Evolutionary conservation across 2,797 vertebrate species (phyloP), one percentile per base, ranked within the genome.

Genomic region (Diplodus sargus): DNA sequence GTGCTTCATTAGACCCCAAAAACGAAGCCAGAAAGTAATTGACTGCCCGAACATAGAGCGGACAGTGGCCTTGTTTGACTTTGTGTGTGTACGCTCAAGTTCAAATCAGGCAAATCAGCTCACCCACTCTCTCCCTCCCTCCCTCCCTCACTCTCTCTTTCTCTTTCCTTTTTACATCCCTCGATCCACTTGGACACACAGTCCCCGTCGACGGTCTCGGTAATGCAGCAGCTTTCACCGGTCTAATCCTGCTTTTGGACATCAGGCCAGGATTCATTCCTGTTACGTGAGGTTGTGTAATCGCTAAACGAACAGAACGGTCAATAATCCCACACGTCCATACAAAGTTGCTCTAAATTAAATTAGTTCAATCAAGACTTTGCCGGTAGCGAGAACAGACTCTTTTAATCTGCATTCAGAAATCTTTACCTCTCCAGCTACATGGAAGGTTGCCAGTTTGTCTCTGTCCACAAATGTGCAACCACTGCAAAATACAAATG

Each of bases 191-290:
- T 69, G 70, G 83, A 76, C 78, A 59, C 71, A 3, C 52, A 68
- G 68, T 79, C 74, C 39, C 73, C 65, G 66, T 69, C 63, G 28
- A 39, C 59, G 71, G 69, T 56, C 63, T 65, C 58, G 45, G 18
- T 42, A 5, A 59, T 69, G 48, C 56, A 53, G 71, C 56, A 2
- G 71, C 80, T 87, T 88, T 85, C 66, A 59, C 66, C 23, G 0
- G 64, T 59, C 69, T 89, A 87, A 88, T 90, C 84, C 82, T 79
- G 80, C 71, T 82, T 61, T 81, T 17, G 64, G 79, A 85, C 72
- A 74, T 66, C 47, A 51, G 81, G 81, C 84, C 83, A 84, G 90
- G 78, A 79, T 79, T 88, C 61, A 79, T 79, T 88, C 61, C 67
- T 48, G 77, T 82, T 84, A 79, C 57, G 56, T 70, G 70, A 85